Conservation (phyloP, 2,888 invertebrate genomes). For the Lymantria monacha region DNA sequence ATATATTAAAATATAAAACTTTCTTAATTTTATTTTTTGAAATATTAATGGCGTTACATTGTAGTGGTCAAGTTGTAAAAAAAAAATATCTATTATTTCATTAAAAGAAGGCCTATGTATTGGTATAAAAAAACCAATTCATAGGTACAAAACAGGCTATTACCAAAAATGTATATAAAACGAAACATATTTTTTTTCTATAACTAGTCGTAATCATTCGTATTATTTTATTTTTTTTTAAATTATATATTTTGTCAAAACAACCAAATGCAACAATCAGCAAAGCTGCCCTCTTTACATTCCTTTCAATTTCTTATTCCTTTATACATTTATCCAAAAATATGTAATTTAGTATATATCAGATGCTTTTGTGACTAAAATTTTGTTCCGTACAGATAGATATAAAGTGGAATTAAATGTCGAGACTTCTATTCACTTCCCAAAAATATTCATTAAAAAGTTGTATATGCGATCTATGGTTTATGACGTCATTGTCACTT, state of each 20-base stretch:
- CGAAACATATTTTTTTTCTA: constrained; percentile 44
- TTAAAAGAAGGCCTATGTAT: not conserved
- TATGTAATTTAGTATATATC: too few relatives aligned
- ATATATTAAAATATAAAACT: too few relatives aligned
- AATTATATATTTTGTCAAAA: constrained; percentile 22
- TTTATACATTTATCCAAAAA: not conserved
- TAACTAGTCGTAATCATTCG: constrained; percentile 52
- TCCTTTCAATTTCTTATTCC: constrained; percentile 25
- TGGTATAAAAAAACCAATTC: constrained; percentile 3
- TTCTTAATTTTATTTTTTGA: too few relatives aligned
- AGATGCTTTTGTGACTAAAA: too few relatives aligned
- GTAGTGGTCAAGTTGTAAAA: constrained; percentile 6
- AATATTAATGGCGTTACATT: too few relatives aligned
- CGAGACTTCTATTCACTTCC: too few relatives aligned
- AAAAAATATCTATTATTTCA: not conserved
- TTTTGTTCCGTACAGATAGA: too few relatives aligned
- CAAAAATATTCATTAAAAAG: too few relatives aligned
- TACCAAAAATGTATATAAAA: constrained; percentile 69
- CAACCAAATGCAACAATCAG: constrained; percentile 20
- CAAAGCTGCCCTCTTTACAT: constrained; percentile 30
- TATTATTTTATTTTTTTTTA: constrained; percentile 21
- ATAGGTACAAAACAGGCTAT: constrained; percentile 35
- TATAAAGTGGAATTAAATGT: too few relatives aligned
- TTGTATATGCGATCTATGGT: too few relatives aligned
- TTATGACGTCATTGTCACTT: too few relatives aligned